phyloP scores from a whole-genome alignment of 2,888 invertebrate genomes.

The Lasius fuliginosus region DNA sequence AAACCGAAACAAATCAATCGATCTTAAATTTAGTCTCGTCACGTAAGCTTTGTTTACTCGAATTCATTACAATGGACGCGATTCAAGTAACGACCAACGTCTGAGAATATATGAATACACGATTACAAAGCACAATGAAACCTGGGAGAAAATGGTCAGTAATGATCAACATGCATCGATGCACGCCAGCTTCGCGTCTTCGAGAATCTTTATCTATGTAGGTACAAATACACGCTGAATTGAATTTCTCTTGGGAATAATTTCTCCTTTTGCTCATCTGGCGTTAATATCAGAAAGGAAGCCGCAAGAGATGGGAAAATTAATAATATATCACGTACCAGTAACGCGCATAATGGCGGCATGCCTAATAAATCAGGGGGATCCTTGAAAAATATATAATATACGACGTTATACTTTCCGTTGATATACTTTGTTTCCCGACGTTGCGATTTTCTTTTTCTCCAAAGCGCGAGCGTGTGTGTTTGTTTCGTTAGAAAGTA shows the following conservation, averaged over 20 bases:
- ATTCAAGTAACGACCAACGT: neutral
- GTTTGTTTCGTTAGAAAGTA: neutral
- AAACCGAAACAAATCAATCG: neutral
- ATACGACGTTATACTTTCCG: neutral
- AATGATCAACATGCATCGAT: slow-evolving; percentile 3
- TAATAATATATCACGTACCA: slow-evolving; percentile 5
- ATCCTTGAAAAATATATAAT: slow-evolving; percentile 1
- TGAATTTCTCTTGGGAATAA: slow-evolving; percentile 21
- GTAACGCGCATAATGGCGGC: slow-evolving; percentile 44
- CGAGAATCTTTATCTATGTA: neutral
- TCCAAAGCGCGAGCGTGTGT: too few species aligned
- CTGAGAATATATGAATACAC: neutral
- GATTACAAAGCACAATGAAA: neutral
- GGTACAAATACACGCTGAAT: neutral
- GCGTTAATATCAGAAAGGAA: slow-evolving; percentile 36
- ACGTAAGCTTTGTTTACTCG: neutral
- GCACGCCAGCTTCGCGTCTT: neutral
- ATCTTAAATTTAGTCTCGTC: neutral
- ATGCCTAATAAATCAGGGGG: slow-evolving; percentile 26
- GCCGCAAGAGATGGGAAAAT: neutral
- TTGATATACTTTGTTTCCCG: neutral
- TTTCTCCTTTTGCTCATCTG: slow-evolving; percentile 26
- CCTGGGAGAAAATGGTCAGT: neutral
- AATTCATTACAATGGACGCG: neutral
- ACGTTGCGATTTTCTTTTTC: too few species aligned